A percentile compares a stretch with the other conserved stretches of the same genome.
Evolutionary conservation across 2,888 invertebrate species (phyloP).

Genomic region (Leptinotarsa haldemani): DNA sequence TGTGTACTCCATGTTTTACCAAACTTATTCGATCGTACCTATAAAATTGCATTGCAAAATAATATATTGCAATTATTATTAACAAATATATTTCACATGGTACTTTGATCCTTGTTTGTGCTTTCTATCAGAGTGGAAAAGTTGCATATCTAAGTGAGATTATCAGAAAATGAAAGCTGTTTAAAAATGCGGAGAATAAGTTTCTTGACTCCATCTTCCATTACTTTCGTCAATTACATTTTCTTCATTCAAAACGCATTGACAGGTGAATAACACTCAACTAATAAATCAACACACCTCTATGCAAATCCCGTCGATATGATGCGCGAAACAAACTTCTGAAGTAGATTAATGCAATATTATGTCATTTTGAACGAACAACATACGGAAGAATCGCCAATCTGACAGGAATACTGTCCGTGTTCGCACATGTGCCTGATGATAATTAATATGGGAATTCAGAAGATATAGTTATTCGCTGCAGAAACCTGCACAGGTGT

Average conservation of each 20-base stretch:
- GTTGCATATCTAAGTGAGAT: no score
- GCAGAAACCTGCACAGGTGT: conserved; percentile 38
- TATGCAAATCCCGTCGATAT: not conserved
- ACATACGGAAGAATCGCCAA: conserved; percentile 20
- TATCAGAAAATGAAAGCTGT: no score
- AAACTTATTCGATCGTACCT: no score
- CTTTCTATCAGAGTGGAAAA: no score
- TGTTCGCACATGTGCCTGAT: conserved; percentile 40
- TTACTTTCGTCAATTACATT: not conserved
- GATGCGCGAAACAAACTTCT: not conserved
- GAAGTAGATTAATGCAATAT: conserved; percentile 15
- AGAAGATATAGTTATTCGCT: conserved; percentile 30
- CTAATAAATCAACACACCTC: not conserved
- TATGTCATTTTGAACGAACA: conserved; percentile 22
- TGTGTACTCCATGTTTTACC: no score
- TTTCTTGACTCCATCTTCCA: no score
- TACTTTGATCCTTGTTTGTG: no score
- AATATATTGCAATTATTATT: no score
- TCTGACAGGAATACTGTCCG: conserved; percentile 25
- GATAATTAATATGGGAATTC: conserved; percentile 42
- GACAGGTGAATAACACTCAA: not conserved
- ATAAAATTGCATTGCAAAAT: no score
- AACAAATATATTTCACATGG: no score
- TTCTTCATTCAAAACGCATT: no score
- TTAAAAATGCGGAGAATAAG: no score